Conservation (phyloP, 92 coral and sea anemone species). For the Palythoa caribaeorum region DNA sequence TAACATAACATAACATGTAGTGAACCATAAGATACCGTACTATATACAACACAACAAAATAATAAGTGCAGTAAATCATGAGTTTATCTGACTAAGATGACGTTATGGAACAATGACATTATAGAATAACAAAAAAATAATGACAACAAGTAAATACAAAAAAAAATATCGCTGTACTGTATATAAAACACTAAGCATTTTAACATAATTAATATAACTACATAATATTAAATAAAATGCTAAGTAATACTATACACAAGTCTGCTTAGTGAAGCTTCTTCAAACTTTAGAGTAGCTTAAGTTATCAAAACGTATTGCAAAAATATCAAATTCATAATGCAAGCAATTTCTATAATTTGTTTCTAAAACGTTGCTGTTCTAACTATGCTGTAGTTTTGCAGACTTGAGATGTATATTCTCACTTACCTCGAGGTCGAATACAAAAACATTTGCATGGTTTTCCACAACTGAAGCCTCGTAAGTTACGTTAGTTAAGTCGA, state of each 20-base stretch:
- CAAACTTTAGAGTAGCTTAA: too few relatives aligned
- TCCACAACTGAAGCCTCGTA: slow-evolving; percentile 59
- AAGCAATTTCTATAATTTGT: neutral
- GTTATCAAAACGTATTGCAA: too few relatives aligned
- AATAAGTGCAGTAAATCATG: neutral
- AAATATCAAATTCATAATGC: too few relatives aligned
- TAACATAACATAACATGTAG: neutral
- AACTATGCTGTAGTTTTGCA: neutral
- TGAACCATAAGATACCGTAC: too few relatives aligned
- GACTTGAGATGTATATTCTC: neutral
- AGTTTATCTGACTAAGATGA: neutral
- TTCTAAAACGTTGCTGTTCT: neutral
- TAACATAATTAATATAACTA: too few relatives aligned
- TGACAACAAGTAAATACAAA: too few relatives aligned
- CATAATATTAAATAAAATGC: too few relatives aligned
- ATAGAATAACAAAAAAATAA: neutral
- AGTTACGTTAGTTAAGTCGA: slow-evolving; percentile 68
- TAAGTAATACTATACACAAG: too few relatives aligned
- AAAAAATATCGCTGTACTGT: too few relatives aligned
- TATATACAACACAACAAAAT: neutral
- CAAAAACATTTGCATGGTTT: slow-evolving; percentile 51
- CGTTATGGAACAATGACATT: neutral
- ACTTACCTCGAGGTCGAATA: slow-evolving; percentile 65
- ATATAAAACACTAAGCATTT: too few relatives aligned
- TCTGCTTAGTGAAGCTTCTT: too few relatives aligned